A percentile compares a stretch with the other conserved stretches of the same genome.
phyloP scores from a whole-genome alignment of 2,797 vertebrate species.

The Sebastes trivittatus region DNA sequence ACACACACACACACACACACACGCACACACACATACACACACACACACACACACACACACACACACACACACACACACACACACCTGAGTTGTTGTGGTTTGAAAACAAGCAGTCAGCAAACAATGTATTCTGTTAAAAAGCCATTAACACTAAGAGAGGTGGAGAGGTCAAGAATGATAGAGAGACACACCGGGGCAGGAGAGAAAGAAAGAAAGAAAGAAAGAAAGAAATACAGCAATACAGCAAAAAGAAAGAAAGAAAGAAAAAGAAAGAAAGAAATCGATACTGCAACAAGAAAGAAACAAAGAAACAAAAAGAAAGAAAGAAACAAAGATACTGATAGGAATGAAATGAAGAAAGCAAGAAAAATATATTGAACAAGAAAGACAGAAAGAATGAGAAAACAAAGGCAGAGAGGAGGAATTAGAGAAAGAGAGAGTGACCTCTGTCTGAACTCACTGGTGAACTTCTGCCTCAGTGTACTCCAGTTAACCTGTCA shows the following conservation, averaged over 20 bases:
- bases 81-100: slow-evolving; percentile 16
- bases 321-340: too few species aligned
- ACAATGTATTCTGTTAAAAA: slow-evolving; percentile 25
- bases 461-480: slow-evolving; percentile 74
- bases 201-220: neutral
- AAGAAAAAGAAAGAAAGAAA: neutral
- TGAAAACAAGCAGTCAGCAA: slow-evolving; percentile 26
- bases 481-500: slow-evolving; percentile 70
- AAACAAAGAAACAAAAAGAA: neutral
- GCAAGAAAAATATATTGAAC: too few species aligned
- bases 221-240: too few species aligned
- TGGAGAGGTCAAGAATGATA: slow-evolving; percentile 1
- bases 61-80: neutral
- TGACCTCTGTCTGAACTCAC: slow-evolving; percentile 74
- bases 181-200: neutral
- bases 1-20: neutral
- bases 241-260: too few species aligned
- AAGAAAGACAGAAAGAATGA: neutral
- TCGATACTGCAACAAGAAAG: neutral
- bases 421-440: slow-evolving; percentile 14
- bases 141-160: slow-evolving; percentile 17
- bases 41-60: slow-evolving; percentile 1
- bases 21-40: neutral
- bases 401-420: slow-evolving; percentile 14
- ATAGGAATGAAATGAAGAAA: too few species aligned